Base-by-base conservation (phyloP, 2,888 invertebrate genomes). In the Agriopis marginaria region DNA sequence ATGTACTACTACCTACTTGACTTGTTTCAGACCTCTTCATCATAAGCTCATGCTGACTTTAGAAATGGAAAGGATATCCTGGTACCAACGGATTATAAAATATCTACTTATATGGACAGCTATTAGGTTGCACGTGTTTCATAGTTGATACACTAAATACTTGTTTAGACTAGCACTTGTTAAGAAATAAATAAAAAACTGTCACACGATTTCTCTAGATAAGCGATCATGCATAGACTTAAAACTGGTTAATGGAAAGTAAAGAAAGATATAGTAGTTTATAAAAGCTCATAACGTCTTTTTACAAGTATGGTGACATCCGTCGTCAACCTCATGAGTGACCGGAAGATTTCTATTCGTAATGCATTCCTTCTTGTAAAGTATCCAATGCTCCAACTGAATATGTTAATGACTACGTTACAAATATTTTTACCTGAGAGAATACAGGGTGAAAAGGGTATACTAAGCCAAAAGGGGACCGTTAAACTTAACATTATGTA, bases 221-320 rank as follows among this genome's bases (percentile, higher is more conserved):
- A 63, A 59, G 60, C 44, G 10, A 49, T 32, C 59, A 55, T 55
- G 61, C 62, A 64, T 32, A 5, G 32, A 32, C 69, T 60, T 70
- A 40, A 68, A 72, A 75, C 74, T 68, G 72, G 75, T 74, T 70
- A 64, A 58, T 62, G 61, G 70, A 68, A 72, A 71, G 74, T 68
- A 68, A 66, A 53, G 59, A 59, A 63, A 73, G 66, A 72, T 72
- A 49, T 56, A 68, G 54, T 63, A 14, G 14, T 58, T 50, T 61
- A 58, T 17, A 67, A 69, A 68, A 64, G 11, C 53, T 51, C 17
- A 39, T 69, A 60, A 69, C 56, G 63, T 59, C 17, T 45, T 63
- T 54, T 50, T n/a, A 62, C 50, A 60, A n/a, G 63, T 53, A 17
- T 59, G 47, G 60, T 10, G 45, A 61, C 51, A 50, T 64, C 68